Conservation (phyloP, 53 echinoderm and acorn worm genomes). For the Patiria pectinifera region DNA sequence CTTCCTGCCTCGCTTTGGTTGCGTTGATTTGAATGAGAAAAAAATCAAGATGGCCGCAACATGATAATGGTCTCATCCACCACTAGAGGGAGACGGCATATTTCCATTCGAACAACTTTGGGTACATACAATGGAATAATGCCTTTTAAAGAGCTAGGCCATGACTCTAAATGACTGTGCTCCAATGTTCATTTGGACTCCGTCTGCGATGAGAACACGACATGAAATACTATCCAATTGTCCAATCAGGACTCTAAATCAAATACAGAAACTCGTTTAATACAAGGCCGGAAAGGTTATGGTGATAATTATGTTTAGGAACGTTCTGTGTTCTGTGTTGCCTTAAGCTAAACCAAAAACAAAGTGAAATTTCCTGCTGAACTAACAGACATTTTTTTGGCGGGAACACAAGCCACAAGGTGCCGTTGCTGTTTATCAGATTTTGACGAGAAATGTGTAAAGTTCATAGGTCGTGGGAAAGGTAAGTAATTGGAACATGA, state of each 20-base stretch:
- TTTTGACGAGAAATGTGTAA: neutral
- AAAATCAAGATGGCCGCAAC: too few species aligned
- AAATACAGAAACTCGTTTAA: constrained; percentile 5
- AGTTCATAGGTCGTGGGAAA: constrained; percentile 23
- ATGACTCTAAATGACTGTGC: too few species aligned
- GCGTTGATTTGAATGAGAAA: too few species aligned
- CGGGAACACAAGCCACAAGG: neutral
- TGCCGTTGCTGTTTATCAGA: neutral
- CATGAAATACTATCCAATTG: neutral
- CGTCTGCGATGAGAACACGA: neutral
- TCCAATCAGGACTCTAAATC: neutral
- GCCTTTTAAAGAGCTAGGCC: too few species aligned
- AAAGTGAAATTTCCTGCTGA: constrained; percentile 15
- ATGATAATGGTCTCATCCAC: too few species aligned
- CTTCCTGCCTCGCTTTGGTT: too few species aligned
- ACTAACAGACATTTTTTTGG: too few species aligned
- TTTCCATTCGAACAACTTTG: too few species aligned
- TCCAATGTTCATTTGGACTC: too few species aligned
- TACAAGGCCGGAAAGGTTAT: constrained; percentile 7
- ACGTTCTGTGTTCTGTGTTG: neutral
- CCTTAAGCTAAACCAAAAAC: neutral
- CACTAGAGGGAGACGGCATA: too few species aligned
- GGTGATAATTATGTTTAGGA: neutral
- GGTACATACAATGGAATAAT: too few species aligned
- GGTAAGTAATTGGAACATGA: neutral